phyloP scores from a whole-genome alignment of 1,140 invertebrate genomes.

The Calliphora vicina region DNA sequence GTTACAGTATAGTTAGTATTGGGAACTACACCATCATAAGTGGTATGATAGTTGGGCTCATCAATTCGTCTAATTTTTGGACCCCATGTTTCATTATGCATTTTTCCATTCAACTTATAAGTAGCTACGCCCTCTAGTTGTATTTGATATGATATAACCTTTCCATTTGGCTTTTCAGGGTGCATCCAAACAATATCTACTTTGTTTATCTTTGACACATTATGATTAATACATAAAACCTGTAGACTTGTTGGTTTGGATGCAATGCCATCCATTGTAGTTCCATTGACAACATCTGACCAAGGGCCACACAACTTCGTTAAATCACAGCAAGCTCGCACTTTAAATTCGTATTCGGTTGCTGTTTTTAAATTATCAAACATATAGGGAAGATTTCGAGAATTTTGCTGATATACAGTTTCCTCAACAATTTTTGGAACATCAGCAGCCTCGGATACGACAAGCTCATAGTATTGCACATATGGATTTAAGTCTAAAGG shows the following conservation, averaged over 20 bases:
- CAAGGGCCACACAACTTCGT: constrained; percentile 77
- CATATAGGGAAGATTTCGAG: constrained; percentile 74
- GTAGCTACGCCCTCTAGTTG: constrained; percentile 69
- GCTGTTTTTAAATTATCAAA: constrained; percentile 79
- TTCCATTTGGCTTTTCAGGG: constrained; percentile 76
- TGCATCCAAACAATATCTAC: constrained; percentile 76
- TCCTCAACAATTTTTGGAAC: constrained; percentile 66
- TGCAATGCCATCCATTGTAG: constrained; percentile 79
- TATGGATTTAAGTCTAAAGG: constrained; percentile 72
- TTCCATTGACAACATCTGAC: constrained; percentile 77
- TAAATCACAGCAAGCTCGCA: constrained; percentile 78
- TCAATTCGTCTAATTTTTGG: constrained; percentile 70
- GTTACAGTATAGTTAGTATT: constrained; percentile 83
- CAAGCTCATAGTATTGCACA: constrained; percentile 79
- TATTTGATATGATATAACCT: constrained; percentile 70
- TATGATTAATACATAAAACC: constrained; percentile 72
- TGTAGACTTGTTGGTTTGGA: constrained; percentile 67
- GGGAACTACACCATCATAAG: constrained; percentile 67
- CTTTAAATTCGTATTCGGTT: constrained; percentile 79
- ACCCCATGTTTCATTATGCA: constrained; percentile 67
- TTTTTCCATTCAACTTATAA: constrained; percentile 68
- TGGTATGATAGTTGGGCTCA: constrained; percentile 58
- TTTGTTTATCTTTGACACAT: constrained; percentile 70
- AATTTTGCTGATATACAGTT: constrained; percentile 71
- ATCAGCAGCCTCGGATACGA: constrained; percentile 69